These are phyloP conservation scores for Saccopteryx bilineata DNA, from an alignment of 2,113 vertebrate species.

Conservation along the genomic window DNA sequence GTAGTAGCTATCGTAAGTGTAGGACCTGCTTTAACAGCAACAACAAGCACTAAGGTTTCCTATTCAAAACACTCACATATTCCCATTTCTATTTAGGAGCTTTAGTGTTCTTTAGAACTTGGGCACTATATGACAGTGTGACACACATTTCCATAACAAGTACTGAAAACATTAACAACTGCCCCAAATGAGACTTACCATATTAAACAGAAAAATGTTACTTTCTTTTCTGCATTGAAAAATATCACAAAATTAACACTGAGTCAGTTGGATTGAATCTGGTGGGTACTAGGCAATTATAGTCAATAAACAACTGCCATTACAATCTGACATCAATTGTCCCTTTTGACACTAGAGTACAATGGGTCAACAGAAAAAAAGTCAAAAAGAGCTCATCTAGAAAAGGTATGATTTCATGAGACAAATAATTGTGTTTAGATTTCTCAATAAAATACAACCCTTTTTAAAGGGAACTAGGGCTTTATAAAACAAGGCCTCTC, in stretches of 20 bases:
- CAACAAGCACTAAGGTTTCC: background rate
- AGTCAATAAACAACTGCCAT: conserved; percentile 42
- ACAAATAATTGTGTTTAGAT: background rate
- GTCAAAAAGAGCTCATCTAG: background rate
- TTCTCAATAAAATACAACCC: background rate
- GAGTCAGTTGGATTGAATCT: conserved; percentile 4
- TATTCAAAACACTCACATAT: background rate
- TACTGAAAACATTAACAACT: background rate
- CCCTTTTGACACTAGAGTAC: conserved; percentile 14
- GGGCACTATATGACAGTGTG: background rate
- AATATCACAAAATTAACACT: conserved; percentile 55
- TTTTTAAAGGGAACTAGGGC: background rate
- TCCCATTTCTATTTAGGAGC: background rate
- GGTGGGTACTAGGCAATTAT: background rate
- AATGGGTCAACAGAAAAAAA: conserved; percentile 43
- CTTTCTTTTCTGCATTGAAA: conserved; percentile 69
- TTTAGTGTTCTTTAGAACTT: background rate
- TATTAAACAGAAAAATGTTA: conserved; percentile 58
- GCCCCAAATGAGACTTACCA: background rate
- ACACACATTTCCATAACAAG: background rate
- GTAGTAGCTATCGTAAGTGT: conserved; percentile 94
- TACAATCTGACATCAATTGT: background rate
- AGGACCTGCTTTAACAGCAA: conserved; percentile 90
- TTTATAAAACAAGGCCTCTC: background rate
- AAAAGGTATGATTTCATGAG: background rate